Evolutionary conservation across 2,113 vertebrate species (phyloP), one percentile per base, ranked within the genome.

Genomic region (Actinemys pallida): DNA sequence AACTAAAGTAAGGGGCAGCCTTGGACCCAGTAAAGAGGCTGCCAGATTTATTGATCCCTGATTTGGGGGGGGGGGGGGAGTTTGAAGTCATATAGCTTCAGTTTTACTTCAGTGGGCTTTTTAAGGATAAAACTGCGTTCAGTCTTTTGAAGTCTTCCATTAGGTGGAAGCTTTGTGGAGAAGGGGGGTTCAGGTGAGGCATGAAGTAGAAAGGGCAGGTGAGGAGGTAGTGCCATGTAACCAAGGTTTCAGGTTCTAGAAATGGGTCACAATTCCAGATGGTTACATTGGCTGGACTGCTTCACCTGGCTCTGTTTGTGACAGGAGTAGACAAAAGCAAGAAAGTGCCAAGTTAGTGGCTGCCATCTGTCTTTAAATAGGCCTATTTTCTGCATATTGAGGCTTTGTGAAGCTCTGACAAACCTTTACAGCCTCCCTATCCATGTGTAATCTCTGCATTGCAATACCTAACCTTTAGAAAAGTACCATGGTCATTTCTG

Each of bases 341-440:
- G 62, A 87, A 72, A 52, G 27, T 53, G 72, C 29, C 17, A 29
- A 86, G 35, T 90, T 53, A 76, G 19, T 72, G 42, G 14, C 35
- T 93, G 90, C 47, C 89, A 76, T 2, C 52, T 81, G 1, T 81
- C 83, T 88, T 75, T 62, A 42, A 82, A 52, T 31, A 8, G 56
- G 45, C 87, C n/a, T 88, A 14, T 76, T 89, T 84, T 96, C 85
- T 57, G 29, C 65, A 78, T 27, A 19, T 90, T 88, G 84, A 78
- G 82, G 25, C 59, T 82, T 62, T 50, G 78, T 24, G 35, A 94
- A 89, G 87, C 47, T 86, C 54, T 79, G 22, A 6, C 59, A 12
- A 59, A 3, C 53, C 65, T 49, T n/a, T 62, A 14, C n/a, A 19
- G 84, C 31, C 81, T 78, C 65, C 27, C 72, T 45, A 2, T 62